Conservation (phyloP, 2,113 vertebrate genomes). For the Edolisoma coerulescens region DNA sequence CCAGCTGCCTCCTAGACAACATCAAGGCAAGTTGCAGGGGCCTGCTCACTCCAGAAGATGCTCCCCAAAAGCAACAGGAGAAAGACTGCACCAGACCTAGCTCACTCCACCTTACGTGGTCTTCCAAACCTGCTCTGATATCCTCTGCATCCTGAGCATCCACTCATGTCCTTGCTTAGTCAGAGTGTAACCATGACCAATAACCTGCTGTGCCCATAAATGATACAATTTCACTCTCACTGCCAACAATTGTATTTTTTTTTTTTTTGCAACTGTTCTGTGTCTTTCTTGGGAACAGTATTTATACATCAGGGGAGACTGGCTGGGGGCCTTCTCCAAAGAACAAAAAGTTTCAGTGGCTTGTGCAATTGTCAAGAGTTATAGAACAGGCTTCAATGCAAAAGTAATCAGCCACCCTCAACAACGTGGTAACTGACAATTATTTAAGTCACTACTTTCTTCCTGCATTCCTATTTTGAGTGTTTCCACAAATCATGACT, state of each 20-base stretch:
- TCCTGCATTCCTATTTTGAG: not conserved
- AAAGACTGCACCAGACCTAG: not conserved
- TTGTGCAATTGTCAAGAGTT: not conserved
- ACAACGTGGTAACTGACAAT: rapidly evolving
- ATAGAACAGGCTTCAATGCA: not conserved
- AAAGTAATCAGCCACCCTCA: not conserved
- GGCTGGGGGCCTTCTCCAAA: not conserved
- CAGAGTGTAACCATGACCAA: not conserved
- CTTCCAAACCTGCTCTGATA: not conserved
- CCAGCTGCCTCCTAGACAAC: not conserved
- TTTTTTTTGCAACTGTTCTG: not conserved
- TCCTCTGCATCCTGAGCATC: not conserved
- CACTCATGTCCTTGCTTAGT: not conserved
- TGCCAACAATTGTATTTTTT: not conserved
- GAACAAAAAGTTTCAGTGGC: not conserved
- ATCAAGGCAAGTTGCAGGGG: rapidly evolving
- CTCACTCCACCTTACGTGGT: rapidly evolving
- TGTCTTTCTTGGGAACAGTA: not conserved
- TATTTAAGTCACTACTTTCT: not conserved
- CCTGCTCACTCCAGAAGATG: not conserved
- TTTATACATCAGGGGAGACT: not conserved
- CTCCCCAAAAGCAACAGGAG: not conserved
- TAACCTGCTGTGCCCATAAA: not conserved
- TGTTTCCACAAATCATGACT: not conserved
- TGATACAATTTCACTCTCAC: not conserved